A percentile compares a stretch with the other conserved stretches of the same genome.
These are phyloP conservation scores for Pandemis heparana DNA, from an alignment of 2,888 invertebrate species.

Conservation along the genomic window DNA sequence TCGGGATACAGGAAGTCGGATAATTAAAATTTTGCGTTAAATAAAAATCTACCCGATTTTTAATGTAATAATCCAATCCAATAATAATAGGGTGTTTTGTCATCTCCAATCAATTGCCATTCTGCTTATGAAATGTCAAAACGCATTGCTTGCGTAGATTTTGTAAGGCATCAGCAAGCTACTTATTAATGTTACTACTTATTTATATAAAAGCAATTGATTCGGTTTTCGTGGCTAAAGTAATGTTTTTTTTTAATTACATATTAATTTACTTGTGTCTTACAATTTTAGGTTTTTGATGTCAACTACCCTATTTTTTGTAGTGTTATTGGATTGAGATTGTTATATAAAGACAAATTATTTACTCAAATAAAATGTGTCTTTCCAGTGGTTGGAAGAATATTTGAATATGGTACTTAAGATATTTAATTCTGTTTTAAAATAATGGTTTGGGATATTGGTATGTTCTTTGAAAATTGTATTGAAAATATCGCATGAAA, in stretches of 20 bases:
- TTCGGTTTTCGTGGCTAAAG: too few species aligned
- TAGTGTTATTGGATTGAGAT: neutral
- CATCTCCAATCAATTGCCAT: too few species aligned
- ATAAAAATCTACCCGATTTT: neutral
- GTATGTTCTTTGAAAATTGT: neutral
- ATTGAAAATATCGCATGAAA: neutral
- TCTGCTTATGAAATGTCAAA: too few species aligned
- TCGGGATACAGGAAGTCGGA: neutral
- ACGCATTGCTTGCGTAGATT: too few species aligned
- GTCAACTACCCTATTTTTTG: neutral
- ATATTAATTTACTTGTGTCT: too few species aligned
- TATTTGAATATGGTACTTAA: slow-evolving; percentile 21
- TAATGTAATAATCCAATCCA: slow-evolving; percentile 1
- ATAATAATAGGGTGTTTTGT: neutral
- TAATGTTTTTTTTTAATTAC: too few species aligned
- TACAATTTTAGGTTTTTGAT: too few species aligned
- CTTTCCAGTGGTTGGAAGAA: neutral
- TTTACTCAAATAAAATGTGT: slow-evolving; percentile 3
- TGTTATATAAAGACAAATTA: slow-evolving; percentile 11
- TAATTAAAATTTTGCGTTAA: neutral
- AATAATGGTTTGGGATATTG: slow-evolving; percentile 7
- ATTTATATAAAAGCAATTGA: too few species aligned
- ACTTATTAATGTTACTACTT: too few species aligned
- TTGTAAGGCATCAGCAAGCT: too few species aligned
- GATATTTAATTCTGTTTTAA: slow-evolving; percentile 6